These are phyloP conservation scores for Eidolon dupreanum DNA, from an alignment of 2,797 vertebrate genomes.

Conservation along the genomic window DNA sequence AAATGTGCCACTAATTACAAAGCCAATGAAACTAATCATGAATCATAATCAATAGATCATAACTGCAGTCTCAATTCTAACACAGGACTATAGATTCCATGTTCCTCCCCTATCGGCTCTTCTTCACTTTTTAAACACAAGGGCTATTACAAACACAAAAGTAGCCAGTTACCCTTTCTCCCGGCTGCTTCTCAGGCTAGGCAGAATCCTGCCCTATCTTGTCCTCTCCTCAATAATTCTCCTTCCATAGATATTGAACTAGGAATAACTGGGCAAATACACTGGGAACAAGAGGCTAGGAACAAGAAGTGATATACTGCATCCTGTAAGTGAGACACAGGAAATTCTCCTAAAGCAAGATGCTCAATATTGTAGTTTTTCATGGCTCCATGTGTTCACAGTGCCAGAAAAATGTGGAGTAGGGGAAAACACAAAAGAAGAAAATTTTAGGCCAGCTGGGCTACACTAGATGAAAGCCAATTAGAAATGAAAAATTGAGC, in stretches of 20 bases:
- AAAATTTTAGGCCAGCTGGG: background rate
- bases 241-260: background rate
- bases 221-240: background rate
- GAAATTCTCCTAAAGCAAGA: background rate
- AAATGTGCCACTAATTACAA: background rate
- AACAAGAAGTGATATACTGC: background rate
- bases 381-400: background rate
- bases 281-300: background rate
- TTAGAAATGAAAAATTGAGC: background rate
- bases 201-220: background rate
- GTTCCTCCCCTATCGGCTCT: background rate
- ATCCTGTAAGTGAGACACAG: background rate
- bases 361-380: background rate
- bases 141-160: background rate
- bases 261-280: background rate
- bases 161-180: background rate
- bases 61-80: background rate
- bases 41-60: background rate
- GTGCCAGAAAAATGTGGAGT: background rate
- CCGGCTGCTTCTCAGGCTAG: background rate
- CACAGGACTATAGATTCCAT: accelerated
- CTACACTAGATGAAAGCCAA: background rate
- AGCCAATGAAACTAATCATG: background rate
- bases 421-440: background rate
- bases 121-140: background rate